These are phyloP conservation scores for Sciaenops ocellatus DNA, from an alignment of 2,797 vertebrate genomes.

Conservation along the genomic window DNA sequence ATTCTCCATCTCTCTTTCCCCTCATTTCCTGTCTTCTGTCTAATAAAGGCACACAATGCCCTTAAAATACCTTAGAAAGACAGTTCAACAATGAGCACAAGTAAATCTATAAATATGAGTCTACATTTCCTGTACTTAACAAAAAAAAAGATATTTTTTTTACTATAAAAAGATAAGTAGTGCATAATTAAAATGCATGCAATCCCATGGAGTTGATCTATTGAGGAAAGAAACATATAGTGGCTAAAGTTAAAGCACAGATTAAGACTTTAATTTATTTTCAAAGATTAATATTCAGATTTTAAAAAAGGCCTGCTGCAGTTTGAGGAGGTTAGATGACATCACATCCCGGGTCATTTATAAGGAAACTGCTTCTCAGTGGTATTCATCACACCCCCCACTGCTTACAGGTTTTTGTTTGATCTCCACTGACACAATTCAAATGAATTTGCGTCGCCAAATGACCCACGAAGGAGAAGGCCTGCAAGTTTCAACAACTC, in stretches of 20 bases:
- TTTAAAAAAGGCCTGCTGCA: conserved; percentile 3
- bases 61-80: conserved; percentile 22
- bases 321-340: conserved; percentile 17
- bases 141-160: not conserved
- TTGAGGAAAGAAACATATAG: conserved; percentile 1
- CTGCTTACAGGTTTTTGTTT: conserved; percentile 24
- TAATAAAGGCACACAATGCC: conserved; percentile 48
- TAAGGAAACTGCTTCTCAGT: conserved; percentile 37
- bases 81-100: conserved; percentile 15
- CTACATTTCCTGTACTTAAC: conserved; percentile 29
- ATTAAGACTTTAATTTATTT: conserved; percentile 19
- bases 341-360: conserved; percentile 2
- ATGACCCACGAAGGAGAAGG: conserved; percentile 26
- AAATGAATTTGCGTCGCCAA: conserved; percentile 35
- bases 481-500: conserved; percentile 7
- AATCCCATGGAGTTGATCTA: conserved; percentile 11
- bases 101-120: conserved; percentile 27
- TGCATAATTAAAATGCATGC: not conserved
- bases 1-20: conserved; percentile 28
- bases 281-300: conserved; percentile 29
- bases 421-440: conserved; percentile 37
- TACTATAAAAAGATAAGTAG: not conserved
- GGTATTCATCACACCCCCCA: conserved; percentile 28
- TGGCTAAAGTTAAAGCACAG: not conserved
- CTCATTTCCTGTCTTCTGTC: conserved; percentile 51